These are phyloP conservation scores for Drosophila sulfurigaster DNA, from an alignment of 1,140 invertebrate genomes.

Conservation along the genomic window DNA sequence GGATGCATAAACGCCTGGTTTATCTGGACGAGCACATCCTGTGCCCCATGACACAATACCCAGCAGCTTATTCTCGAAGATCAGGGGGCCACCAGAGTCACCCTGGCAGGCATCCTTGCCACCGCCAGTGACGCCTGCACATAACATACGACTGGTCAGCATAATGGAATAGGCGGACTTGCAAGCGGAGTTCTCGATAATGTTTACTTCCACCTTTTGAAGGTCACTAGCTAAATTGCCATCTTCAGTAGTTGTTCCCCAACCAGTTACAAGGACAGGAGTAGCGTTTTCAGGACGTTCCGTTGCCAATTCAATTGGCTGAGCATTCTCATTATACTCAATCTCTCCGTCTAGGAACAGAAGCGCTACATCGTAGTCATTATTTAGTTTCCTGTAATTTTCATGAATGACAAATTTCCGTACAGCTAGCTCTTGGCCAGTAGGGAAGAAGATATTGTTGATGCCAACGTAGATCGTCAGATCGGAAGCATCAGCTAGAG, in stretches of 20 bases:
- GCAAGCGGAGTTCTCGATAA: constrained; percentile 60
- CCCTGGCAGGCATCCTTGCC: constrained; percentile 86
- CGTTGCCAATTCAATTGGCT: too few relatives aligned
- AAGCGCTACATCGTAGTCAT: too few relatives aligned
- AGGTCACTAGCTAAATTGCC: constrained; percentile 50
- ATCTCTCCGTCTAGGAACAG: too few relatives aligned
- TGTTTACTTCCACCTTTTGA: constrained; percentile 64
- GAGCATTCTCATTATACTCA: too few relatives aligned
- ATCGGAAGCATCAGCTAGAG: too few relatives aligned
- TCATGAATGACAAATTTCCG: too few relatives aligned
- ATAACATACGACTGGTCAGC: constrained; percentile 86
- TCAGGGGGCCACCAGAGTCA: constrained; percentile 85
- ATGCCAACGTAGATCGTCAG: too few relatives aligned
- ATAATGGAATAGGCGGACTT: constrained; percentile 55
- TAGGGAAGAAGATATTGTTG: constrained; percentile 50
- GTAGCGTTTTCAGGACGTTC: too few relatives aligned
- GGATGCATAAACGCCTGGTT: too few relatives aligned
- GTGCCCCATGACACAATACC: constrained; percentile 90
- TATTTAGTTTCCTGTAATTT: too few relatives aligned
- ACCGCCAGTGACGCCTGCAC: constrained; percentile 85
- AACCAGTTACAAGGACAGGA: background rate
- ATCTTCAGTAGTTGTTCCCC: constrained; percentile 56
- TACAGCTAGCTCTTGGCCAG: constrained; percentile 45
- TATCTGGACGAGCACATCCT: constrained; percentile 41
- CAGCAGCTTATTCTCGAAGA: constrained; percentile 81